Evolutionary conservation across 2,797 vertebrate species (phyloP).

Genomic region (Enteromius argenteus): DNA sequence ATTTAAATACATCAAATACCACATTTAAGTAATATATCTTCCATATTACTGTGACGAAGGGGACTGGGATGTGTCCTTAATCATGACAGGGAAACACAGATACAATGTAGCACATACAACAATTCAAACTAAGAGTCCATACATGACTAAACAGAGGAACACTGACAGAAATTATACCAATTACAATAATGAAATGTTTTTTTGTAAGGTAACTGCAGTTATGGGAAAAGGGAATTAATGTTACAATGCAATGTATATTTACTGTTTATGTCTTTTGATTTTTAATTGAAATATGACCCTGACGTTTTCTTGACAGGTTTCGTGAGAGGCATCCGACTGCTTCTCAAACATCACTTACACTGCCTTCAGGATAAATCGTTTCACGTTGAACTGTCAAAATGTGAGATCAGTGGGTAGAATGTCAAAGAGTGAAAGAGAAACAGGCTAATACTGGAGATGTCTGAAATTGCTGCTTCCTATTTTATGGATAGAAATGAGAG

Average conservation of each 20-base stretch:
- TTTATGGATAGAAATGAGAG: slow-evolving; percentile 13
- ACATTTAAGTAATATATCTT: neutral
- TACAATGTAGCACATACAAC: no score
- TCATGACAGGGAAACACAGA: no score
- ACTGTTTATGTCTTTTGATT: neutral
- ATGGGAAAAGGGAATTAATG: neutral
- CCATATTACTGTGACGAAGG: neutral
- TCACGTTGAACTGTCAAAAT: slow-evolving; percentile 18
- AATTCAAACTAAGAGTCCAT: no score
- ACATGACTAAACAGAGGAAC: no score
- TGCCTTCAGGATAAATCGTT: slow-evolving; percentile 15
- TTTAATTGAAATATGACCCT: neutral
- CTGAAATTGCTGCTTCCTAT: neutral
- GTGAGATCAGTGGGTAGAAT: neutral
- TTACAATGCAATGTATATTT: neutral
- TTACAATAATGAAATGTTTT: neutral
- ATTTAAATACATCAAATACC: no score
- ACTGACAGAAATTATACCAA: no score
- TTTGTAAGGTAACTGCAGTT: neutral
- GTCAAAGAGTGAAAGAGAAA: slow-evolving; percentile 1
- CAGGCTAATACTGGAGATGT: neutral
- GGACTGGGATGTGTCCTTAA: no score
- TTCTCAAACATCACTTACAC: neutral
- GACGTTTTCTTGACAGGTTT: neutral
- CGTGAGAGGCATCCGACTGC: neutral